phyloP scores from a whole-genome alignment of 2,888 invertebrate species.

The Yponomeuta malinellus region DNA sequence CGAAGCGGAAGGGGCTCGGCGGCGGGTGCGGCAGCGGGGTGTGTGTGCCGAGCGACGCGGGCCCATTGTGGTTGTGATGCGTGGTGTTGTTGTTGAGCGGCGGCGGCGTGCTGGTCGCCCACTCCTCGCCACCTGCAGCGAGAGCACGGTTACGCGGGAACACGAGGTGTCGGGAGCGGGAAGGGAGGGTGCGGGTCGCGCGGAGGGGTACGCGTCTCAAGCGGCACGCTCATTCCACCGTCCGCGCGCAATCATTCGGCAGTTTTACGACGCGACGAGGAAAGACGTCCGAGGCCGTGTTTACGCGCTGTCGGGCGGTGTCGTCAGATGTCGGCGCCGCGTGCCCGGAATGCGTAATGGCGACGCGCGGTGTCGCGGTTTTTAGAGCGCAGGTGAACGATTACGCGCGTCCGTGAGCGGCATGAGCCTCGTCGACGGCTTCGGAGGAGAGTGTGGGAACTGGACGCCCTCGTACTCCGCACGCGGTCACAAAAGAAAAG shows the following conservation, averaged over 20 bases:
- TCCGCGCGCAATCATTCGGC: constrained; percentile 17
- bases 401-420: constrained; percentile 64
- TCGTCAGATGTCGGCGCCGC: constrained; percentile 43
- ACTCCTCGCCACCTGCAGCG: constrained; percentile 71
- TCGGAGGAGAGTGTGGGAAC: constrained; percentile 46
- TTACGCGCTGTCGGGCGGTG: constrained; percentile 28
- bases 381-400: constrained; percentile 29
- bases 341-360: constrained; percentile 42
- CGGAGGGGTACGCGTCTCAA: constrained; percentile 27
- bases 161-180: constrained; percentile 83
- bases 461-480: constrained; percentile 55
- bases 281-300: constrained; percentile 15
- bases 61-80: constrained; percentile 73
- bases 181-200: constrained; percentile 44
- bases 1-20: constrained; percentile 84
- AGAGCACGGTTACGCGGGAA: constrained; percentile 78
- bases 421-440: constrained; percentile 27
- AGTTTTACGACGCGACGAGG: constrained; percentile 14
- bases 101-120: constrained; percentile 66
- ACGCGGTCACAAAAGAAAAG: constrained; percentile 29
- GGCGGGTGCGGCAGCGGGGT: constrained; percentile 65
- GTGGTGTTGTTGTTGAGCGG: constrained; percentile 75
- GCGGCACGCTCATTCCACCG: constrained; percentile 13
- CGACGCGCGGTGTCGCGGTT: constrained; percentile 27
- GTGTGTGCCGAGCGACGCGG: constrained; percentile 31